Evolutionary conservation across 2,888 invertebrate species (phyloP), one percentile per base, ranked within the genome.

Genomic region (Lepidocyrtinus sp.): DNA sequence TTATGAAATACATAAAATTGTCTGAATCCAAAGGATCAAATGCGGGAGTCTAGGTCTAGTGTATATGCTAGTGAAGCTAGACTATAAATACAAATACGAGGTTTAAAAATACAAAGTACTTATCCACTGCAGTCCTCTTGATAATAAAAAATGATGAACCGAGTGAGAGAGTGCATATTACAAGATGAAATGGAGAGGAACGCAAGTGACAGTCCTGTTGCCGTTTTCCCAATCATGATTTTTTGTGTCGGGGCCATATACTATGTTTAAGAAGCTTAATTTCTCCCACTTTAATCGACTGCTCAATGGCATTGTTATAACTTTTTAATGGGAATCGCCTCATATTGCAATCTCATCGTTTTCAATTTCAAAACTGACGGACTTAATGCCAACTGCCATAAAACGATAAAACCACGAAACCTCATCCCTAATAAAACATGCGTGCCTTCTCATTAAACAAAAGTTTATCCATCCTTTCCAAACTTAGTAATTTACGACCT

Each of bases 191-290:
- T 50, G 50, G 17, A 50, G 50, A 50, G 50, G 50, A 50, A 50
- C 50, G 36, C 50, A 50, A 50, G 50, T 17, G 15, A 50, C 5
- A 7, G 36, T n/a, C n/a, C n/a, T n/a, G n/a, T n/a, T n/a, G n/a
- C n/a, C n/a, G n/a, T 50, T 17, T 50, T 50, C 50, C n/a, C 50
- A 50, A n/a, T n/a, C n/a, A 7, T 36, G 12, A n/a, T 50, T 50
- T 50, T 50, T 50, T 50, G 50, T 50, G 50, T 50, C 50, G 50
- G 50, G 50, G 50, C 50, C 50, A 50, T n/a, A 50, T 36, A 36
- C 5, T 5, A 7, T 50, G 50, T 12, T 12, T 50, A 50, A 36
- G 36, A 12, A 36, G 36, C 50, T 50, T 50, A 50, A 50, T 50
- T 50, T 50, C 50, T 50, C 50, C 50, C n/a, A 50, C 12, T 50